Evolutionary conservation across 30 jellyfish, hydroid and myxozoan species (phyloP).

Genomic region (Cassiopea andromeda): DNA sequence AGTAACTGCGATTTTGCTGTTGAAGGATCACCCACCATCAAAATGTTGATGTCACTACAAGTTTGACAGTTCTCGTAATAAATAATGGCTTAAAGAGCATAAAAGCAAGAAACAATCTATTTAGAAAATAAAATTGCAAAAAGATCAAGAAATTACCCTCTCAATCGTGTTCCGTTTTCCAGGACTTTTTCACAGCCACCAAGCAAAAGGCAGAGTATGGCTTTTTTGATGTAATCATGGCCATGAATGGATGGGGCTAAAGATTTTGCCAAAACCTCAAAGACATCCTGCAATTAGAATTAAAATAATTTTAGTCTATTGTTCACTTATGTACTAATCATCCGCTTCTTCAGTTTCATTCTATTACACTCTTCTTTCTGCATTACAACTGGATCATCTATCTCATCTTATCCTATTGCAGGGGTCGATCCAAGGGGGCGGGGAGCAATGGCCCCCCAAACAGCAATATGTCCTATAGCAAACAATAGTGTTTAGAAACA

Average conservation of each 20-base stretch:
- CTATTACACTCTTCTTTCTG: too few relatives aligned
- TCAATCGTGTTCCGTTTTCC: constrained; percentile 97
- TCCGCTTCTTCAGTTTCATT: too few relatives aligned
- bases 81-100: not conserved
- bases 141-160: constrained; percentile 81
- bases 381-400: too few relatives aligned
- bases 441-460: too few relatives aligned
- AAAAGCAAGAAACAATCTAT: not conserved
- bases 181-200: constrained; percentile 98
- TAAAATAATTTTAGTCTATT: too few relatives aligned
- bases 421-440: too few relatives aligned
- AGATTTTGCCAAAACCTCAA: constrained; percentile 86
- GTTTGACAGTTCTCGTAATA: not conserved
- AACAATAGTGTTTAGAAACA: too few relatives aligned
- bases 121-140: not conserved
- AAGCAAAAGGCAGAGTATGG: constrained; percentile 92
- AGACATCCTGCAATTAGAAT: constrained; percentile 72
- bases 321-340: too few relatives aligned
- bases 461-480: too few relatives aligned
- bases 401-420: too few relatives aligned
- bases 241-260: constrained; percentile 99
- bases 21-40: constrained; percentile 99
- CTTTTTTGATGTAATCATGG: constrained; percentile 94
- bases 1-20: constrained; percentile 99
- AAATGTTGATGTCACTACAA: constrained; percentile 88